phyloP scores from a whole-genome alignment of 2,797 vertebrate genomes.

The Epinephelus awoara region DNA sequence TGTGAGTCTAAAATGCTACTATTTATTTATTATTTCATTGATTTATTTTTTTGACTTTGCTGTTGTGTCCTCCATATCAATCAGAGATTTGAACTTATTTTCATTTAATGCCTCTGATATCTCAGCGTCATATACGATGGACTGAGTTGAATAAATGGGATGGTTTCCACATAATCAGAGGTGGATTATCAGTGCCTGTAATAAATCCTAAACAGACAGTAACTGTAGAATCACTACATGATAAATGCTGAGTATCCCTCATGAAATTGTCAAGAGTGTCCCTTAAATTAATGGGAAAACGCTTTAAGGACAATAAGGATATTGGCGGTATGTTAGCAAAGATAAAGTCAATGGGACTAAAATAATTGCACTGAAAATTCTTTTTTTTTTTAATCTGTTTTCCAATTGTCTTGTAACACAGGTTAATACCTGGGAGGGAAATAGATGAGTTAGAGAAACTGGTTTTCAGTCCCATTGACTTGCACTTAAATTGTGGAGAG shows the following conservation, averaged over 20 bases:
- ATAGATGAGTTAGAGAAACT: not conserved
- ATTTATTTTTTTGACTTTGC: conserved; percentile 21
- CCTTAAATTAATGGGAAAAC: not conserved
- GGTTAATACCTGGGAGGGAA: not conserved
- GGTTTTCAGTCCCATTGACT: conserved; percentile 10
- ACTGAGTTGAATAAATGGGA: conserved; percentile 34
- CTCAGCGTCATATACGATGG: conserved; percentile 1
- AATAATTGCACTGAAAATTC: conserved; percentile 55
- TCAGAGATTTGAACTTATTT: conserved; percentile 22
- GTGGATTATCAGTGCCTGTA: conserved; percentile 85
- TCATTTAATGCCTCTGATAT: conserved; percentile 23
- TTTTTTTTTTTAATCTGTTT: not conserved
- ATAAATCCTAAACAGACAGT: conserved; percentile 73
- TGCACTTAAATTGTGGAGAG: not conserved
- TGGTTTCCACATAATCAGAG: conserved; percentile 70
- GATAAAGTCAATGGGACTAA: conserved; percentile 9
- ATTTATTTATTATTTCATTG: conserved; percentile 56
- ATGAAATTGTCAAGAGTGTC: conserved; percentile 16
- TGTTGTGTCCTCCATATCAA: conserved; percentile 39
- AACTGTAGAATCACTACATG: conserved; percentile 76
- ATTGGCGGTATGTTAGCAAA: not conserved
- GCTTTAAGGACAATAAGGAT: conserved; percentile 19
- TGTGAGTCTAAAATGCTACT: conserved; percentile 31
- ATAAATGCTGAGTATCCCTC: conserved; percentile 23
- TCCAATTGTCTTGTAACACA: not conserved